Conservation (phyloP, 2,888 invertebrate genomes). For the Cheilosia variabilis region DNA sequence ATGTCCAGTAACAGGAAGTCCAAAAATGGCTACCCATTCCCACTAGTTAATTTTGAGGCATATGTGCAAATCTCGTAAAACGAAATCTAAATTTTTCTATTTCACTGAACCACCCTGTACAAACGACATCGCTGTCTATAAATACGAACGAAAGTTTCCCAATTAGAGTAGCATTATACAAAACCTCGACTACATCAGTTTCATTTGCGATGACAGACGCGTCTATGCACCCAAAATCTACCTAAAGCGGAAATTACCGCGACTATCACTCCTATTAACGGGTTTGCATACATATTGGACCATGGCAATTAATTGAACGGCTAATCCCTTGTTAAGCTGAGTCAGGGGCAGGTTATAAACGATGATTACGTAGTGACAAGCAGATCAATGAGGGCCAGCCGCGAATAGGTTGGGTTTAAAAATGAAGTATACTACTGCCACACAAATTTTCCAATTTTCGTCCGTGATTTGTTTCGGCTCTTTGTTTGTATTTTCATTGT, state of each 20-base stretch:
- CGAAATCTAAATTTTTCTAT: too few species aligned
- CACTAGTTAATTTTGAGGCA: too few species aligned
- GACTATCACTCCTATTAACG: slow-evolving; percentile 55
- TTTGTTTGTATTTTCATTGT: not conserved
- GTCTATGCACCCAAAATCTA: slow-evolving; percentile 13
- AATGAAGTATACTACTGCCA: not conserved
- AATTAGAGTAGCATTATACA: slow-evolving; percentile 40
- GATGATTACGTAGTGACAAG: not conserved
- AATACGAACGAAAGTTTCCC: slow-evolving; percentile 49
- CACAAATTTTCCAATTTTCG: slow-evolving; percentile 29
- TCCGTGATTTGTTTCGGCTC: slow-evolving; percentile 17
- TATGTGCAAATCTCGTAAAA: too few species aligned
- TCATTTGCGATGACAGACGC: slow-evolving; percentile 62
- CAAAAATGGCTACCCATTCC: too few species aligned
- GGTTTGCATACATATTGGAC: slow-evolving; percentile 37
- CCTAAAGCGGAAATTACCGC: slow-evolving; percentile 52
- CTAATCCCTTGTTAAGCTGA: slow-evolving; percentile 7
- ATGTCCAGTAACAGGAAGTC: too few species aligned
- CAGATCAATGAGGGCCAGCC: not conserved
- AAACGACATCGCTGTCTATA: not conserved
- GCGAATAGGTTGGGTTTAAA: not conserved
- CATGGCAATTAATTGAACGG: slow-evolving; percentile 58
- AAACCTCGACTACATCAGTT: slow-evolving; percentile 53
- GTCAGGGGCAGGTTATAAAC: not conserved
- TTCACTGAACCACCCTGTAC: too few species aligned